Percentiles rank a stretch among this genome's conserved stretches.
Conservation (phyloP, 2,113 vertebrate species). For the Hippoglossus stenolepis region DNA sequence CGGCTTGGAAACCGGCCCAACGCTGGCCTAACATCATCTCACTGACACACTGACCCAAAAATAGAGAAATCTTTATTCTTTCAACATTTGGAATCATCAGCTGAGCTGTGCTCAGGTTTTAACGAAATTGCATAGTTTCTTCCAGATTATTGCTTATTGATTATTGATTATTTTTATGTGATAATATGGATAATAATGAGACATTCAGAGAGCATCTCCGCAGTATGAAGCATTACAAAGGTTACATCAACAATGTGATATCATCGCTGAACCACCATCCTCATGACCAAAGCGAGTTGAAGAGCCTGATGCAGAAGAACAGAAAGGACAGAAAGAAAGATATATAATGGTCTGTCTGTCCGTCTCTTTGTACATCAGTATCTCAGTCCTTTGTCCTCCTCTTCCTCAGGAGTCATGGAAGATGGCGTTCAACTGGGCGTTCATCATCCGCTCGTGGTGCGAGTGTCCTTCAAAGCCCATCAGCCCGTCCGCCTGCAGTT, state of each 20-base stretch:
- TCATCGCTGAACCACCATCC: background rate
- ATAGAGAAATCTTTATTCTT: conserved; percentile 75
- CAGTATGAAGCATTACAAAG: conserved; percentile 55
- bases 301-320: conserved; percentile 28
- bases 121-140: conserved; percentile 79
- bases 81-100: conserved; percentile 65
- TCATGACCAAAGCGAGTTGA: conserved; percentile 10
- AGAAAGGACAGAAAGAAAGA: conserved; percentile 49
- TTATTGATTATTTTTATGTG: conserved; percentile 57
- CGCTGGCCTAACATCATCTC: conserved; percentile 7
- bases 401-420: conserved; percentile 91
- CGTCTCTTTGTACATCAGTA: conserved; percentile 40
- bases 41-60: conserved; percentile 62
- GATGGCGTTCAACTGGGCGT: conserved; percentile 95
- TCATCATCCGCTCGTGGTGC: conserved; percentile 95
- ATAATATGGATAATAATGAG: conserved; percentile 50
- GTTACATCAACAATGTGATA: conserved; percentile 48
- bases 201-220: conserved; percentile 57
- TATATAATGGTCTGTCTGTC: conserved; percentile 33
- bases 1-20: background rate
- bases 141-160: conserved; percentile 74
- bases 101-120: conserved; percentile 52
- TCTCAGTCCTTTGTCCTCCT: conserved; percentile 32
- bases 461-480: conserved; percentile 94
- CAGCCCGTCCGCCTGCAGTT: conserved; percentile 91